Evolutionary conservation across 2,888 invertebrate species (phyloP), one percentile per base, ranked within the genome.

Genomic region (Parnassius glacialis): DNA sequence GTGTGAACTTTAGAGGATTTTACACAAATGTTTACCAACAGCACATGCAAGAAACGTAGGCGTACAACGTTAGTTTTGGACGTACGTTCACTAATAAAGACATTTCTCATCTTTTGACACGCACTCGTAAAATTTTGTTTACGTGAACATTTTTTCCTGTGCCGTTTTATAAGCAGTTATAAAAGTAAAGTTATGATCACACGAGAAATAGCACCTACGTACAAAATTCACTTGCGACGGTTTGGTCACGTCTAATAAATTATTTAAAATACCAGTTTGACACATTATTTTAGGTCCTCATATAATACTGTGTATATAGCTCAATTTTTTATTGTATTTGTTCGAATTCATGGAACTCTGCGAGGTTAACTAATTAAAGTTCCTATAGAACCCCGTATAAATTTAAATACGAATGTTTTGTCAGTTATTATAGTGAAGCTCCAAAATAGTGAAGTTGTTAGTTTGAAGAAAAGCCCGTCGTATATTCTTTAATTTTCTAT

Each of bases 41-140:
- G 53, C 41, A 52, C 16, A 56, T 16, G 45, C 41, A 62, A 65
- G 67, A 61, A 70, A 77, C 74, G 86, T 87, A 81, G 87, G 87
- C 69, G 83, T 78, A 67, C 75, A 73, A 75, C 75, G 76, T 72
- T 77, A 76, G 74, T 78, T 79, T 71, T 74, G 67, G 70, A 65
- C 71, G 78, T 81, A 80, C 79, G 77, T 75, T 74, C 71, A 79
- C 80, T 82, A 84, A 85, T 84, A 84, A 75, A 87, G 82, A 78
- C 78, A 78, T 86, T 83, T 83, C 80, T 81, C 78, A 82, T 76
- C 74, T 70, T 79, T 76, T 78, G 79, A 81, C 81, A 77, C 71
- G 74, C 78, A 80, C 79, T 77, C 76, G 78, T 82, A 78, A 79
- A 75, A 69, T 66, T 79, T 76, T 80, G 74, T 81, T 80, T 79